phyloP scores from a whole-genome alignment of 2,113 vertebrate species.

The Pomatostomus ruficeps region DNA sequence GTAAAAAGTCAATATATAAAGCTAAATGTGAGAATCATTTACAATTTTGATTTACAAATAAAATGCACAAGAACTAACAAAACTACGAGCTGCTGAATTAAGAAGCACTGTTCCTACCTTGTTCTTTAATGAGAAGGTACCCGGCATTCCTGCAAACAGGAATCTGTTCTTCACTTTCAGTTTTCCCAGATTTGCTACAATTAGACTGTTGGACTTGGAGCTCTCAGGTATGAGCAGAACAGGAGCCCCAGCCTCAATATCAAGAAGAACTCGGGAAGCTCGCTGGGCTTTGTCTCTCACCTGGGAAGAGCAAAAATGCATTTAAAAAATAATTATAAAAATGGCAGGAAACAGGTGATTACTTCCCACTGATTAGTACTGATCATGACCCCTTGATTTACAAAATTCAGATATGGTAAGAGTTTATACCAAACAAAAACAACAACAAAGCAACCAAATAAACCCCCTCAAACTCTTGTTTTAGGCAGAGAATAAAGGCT shows the following conservation, averaged over 20 bases:
- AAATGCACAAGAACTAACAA: not conserved
- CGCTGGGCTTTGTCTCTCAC: constrained; percentile 89
- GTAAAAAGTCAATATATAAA: not conserved
- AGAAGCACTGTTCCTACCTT: constrained; percentile 80
- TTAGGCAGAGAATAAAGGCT: not conserved
- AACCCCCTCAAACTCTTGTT: not conserved
- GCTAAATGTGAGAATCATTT: not conserved
- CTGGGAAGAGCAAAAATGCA: constrained; percentile 54
- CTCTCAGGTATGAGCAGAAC: constrained; percentile 95
- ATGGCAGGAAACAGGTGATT: not conserved
- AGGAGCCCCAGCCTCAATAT: constrained; percentile 93
- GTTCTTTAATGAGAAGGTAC: constrained; percentile 89
- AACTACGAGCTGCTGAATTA: not conserved
- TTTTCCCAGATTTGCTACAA: constrained; percentile 94
- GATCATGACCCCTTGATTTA: not conserved
- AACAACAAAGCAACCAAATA: not conserved
- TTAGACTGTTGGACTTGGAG: constrained; percentile 84
- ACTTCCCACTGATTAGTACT: not conserved
- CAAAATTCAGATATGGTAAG: not conserved
- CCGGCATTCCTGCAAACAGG: constrained; percentile 79
- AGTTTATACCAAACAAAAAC: not conserved
- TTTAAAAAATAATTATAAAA: not conserved
- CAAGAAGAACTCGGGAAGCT: constrained; percentile 85
- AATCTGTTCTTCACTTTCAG: constrained; percentile 91
- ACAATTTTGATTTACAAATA: not conserved